Evolutionary conservation across 2,888 invertebrate genomes (phyloP), one percentile per base, ranked within the genome.

Genomic region (Eurois occulta): DNA sequence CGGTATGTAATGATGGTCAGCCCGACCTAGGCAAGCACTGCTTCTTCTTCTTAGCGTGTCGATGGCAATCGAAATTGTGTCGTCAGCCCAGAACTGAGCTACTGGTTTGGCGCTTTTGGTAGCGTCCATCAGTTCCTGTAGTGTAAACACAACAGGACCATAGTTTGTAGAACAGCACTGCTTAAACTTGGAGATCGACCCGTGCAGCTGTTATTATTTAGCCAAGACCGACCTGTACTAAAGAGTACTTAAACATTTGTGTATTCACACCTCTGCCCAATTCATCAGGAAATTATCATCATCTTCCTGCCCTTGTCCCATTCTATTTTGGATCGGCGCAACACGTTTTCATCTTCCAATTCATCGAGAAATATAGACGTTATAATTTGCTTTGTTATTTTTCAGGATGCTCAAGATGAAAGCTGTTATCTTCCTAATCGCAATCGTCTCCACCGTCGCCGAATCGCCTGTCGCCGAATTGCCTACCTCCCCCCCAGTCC

Each of bases 351-450:
- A n/a, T n/a, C n/a, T n/a, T n/a, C 8, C 28, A 58, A 28, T 18
- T 8, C 16, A 35, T 35, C 11, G 4, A 21, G 21, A 35, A 21
- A 10, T 4, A 62, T 21, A 32, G 7, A 1, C 10, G 21, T 35
- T 10, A 21, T 38, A 55, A 21, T 21, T 5, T 13, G 38, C 21
- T 60, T 64, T 41, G 16, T 58, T 52, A 41, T 24, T 3, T 41
- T 41, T n/a, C 48, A 75, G 60, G 13, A 32, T 48, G 32, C 32
- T 18, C 21, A 52, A 2, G 32, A 81, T 82, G 73, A 55, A 6
- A 46, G 48, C 16, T 6, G 10, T 83, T 1, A 62, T 83, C 24
- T 71, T 78, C 8, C 16, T 83, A 1, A 48, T 83, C 11, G 35
- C 58, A 46, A 43, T 83, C 18, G 0, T 43, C 13, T 28, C 52